Conservation (phyloP, 2,113 vertebrate species). For the Sprattus sprattus region DNA sequence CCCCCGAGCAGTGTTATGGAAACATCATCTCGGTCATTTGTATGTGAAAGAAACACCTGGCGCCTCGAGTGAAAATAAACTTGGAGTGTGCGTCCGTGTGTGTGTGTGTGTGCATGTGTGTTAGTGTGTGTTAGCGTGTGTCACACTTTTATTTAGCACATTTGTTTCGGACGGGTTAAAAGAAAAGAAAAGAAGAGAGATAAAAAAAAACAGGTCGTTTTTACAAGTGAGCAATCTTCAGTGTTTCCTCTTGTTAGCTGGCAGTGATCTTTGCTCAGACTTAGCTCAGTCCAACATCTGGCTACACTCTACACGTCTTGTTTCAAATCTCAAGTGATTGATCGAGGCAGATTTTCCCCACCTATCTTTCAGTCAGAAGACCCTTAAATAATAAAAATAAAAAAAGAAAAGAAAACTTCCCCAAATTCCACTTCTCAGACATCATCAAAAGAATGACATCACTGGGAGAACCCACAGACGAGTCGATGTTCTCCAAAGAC, state of each 20-base stretch:
- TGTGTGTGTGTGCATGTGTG: not conserved
- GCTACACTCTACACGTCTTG: not conserved
- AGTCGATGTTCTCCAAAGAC: not conserved
- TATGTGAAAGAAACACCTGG: constrained; percentile 89
- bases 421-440: not conserved
- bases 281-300: not conserved
- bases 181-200: not conserved
- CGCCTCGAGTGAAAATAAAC: constrained; percentile 85
- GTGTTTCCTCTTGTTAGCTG: constrained; percentile 10
- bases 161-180: not conserved
- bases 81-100: not conserved
- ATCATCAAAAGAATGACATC: not conserved
- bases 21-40: constrained; percentile 94
- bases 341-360: not conserved
- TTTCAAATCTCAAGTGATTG: not conserved
- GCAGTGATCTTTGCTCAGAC: not conserved
- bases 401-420: constrained; percentile 17
- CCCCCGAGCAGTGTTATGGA: constrained; percentile 87
- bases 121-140: not conserved
- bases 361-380: not conserved
- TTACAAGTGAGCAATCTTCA: not conserved
- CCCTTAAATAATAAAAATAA: constrained; percentile 23
- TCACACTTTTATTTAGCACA: not conserved
- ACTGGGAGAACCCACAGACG: not conserved
- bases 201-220: not conserved